A percentile compares a stretch with the other conserved stretches of the same genome.
Evolutionary conservation across 2,797 vertebrate species (phyloP).

Genomic region (Eurystomus glaucurus): DNA sequence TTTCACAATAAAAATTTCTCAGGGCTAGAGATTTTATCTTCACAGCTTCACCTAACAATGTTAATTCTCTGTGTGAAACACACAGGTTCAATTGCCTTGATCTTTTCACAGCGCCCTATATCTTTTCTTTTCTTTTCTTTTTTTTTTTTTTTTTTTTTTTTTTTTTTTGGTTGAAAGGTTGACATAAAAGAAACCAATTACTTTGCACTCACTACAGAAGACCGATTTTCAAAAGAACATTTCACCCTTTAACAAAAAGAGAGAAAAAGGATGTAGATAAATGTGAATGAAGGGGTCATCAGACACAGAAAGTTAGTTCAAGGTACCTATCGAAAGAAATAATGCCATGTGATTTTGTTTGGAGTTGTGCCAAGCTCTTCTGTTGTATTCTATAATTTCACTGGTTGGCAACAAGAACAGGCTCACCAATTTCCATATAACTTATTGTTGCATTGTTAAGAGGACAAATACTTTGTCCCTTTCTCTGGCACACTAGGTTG

Average conservation of each 20-base stretch:
- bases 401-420: neutral
- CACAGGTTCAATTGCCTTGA: conserved; percentile 66
- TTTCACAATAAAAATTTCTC: conserved; percentile 81
- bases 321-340: neutral
- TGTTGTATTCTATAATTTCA: neutral
- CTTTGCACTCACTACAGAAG: conserved; percentile 25
- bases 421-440: neutral
- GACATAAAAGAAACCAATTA: conserved; percentile 73
- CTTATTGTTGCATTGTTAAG: neutral
- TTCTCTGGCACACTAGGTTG: neutral
- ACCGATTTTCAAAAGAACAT: conserved; percentile 67
- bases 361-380: neutral
- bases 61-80: conserved; percentile 75
- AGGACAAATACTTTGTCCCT: neutral
- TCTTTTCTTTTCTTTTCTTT: conserved; percentile 30
- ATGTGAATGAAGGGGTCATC: conserved; percentile 37
- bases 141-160: no score
- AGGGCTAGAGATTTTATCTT: conserved; percentile 80
- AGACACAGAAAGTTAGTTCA: conserved; percentile 13
- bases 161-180: conserved; percentile 61
- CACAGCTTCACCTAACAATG: conserved; percentile 72
- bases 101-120: conserved; percentile 48
- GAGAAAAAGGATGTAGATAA: conserved; percentile 11
- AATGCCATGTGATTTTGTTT: neutral
- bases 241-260: conserved; percentile 58